A percentile compares a stretch with the other conserved stretches of the same genome.
phyloP scores from a whole-genome alignment of 2,797 vertebrate species.

The Benthosema pterotum region DNA sequence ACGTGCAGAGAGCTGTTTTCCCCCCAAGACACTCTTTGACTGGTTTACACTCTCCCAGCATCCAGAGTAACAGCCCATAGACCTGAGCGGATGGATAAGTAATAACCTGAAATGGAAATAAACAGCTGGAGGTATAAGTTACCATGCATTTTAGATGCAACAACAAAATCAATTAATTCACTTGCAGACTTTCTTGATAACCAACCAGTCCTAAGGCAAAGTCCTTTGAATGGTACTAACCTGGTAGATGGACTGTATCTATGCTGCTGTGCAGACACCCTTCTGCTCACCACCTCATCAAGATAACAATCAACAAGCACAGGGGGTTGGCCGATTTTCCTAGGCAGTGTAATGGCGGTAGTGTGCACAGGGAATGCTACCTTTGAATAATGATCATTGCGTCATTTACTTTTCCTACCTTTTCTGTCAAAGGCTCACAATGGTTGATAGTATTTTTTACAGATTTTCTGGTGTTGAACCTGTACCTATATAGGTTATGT shows the following conservation, averaged over 20 bases:
- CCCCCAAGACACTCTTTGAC: slow-evolving; percentile 70
- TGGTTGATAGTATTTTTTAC: slow-evolving; percentile 19
- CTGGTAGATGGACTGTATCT: slow-evolving; percentile 42
- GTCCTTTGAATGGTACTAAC: slow-evolving; percentile 65
- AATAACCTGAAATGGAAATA: slow-evolving; percentile 74
- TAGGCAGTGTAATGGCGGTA: slow-evolving; percentile 39
- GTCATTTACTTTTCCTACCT: slow-evolving; percentile 21
- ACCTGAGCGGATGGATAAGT: slow-evolving; percentile 57
- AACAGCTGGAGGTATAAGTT: slow-evolving; percentile 66
- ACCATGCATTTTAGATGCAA: slow-evolving; percentile 64
- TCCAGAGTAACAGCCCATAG: slow-evolving; percentile 60
- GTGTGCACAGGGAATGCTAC: slow-evolving; percentile 36
- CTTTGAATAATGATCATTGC: slow-evolving; percentile 37
- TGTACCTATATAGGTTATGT: background rate
- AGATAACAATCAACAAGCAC: slow-evolving; percentile 54
- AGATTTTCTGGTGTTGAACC: slow-evolving; percentile 3
- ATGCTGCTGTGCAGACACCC: slow-evolving; percentile 44
- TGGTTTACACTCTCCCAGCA: slow-evolving; percentile 48
- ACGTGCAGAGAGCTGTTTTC: slow-evolving; percentile 27
- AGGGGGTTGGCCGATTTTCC: slow-evolving; percentile 28
- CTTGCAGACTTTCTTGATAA: slow-evolving; percentile 50
- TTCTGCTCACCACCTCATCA: slow-evolving; percentile 52
- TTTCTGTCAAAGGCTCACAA: slow-evolving; percentile 20
- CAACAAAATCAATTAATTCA: slow-evolving; percentile 72
- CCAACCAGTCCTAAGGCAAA: slow-evolving; percentile 39